These are phyloP conservation scores for Oenanthe oenanthe DNA, from an alignment of 2,113 vertebrate species.

Conservation along the genomic window DNA sequence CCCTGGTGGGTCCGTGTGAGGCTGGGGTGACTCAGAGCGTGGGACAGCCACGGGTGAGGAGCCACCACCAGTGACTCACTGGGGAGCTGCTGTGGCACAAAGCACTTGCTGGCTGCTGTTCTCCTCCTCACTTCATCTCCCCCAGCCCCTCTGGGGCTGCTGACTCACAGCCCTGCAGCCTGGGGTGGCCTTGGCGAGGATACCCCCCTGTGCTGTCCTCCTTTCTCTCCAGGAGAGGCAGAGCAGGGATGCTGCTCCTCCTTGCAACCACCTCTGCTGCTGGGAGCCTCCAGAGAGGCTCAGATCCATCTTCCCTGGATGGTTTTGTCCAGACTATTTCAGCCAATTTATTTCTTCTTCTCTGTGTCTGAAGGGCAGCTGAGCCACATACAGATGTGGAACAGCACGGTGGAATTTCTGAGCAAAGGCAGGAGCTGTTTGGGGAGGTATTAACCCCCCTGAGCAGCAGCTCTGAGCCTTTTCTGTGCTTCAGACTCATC, in stretches of 20 bases:
- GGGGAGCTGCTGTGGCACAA: not conserved
- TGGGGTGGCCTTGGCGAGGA: accelerated
- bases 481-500: not conserved
- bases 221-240: not conserved
- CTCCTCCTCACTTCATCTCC: not conserved
- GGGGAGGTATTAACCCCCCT: not conserved
- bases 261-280: not conserved
- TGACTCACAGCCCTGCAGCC: not conserved
- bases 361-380: not conserved
- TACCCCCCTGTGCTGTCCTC: not conserved
- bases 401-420: accelerated
- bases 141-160: accelerated
- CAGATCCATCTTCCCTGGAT: not conserved
- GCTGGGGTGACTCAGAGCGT: accelerated
- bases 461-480: not conserved
- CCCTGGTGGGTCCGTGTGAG: not conserved
- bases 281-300: not conserved
- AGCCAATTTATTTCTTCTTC: not conserved
- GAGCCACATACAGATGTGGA: not conserved
- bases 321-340: not conserved
- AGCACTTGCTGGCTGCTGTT: not conserved
- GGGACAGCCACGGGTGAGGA: accelerated
- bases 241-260: not conserved
- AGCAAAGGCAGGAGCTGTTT: not conserved
- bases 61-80: accelerated